Percentiles rank a stretch among this genome's conserved stretches.
phyloP scores from a whole-genome alignment of 2,113 vertebrate genomes.

The Pangasianodon hypophthalmus region DNA sequence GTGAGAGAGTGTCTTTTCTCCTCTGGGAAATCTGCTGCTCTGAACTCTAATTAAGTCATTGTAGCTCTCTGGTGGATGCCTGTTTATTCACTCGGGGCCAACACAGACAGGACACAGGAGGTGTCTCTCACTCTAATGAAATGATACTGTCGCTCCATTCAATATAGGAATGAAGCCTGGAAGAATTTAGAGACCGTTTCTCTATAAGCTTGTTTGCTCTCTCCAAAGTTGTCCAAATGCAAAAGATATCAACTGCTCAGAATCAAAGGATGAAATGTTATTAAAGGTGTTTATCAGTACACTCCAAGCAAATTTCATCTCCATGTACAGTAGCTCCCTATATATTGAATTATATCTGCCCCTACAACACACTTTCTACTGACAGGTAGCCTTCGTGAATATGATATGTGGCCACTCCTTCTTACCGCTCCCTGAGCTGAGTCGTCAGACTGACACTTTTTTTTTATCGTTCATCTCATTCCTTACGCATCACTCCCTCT shows the following conservation, averaged over 20 bases:
- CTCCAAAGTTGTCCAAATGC: neutral
- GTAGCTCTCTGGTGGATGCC: conserved; percentile 28
- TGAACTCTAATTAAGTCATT: conserved; percentile 50
- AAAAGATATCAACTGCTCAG: neutral
- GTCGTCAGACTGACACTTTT: conserved; percentile 25
- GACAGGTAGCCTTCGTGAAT: conserved; percentile 34
- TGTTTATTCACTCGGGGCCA: conserved; percentile 50
- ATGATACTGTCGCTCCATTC: conserved; percentile 33
- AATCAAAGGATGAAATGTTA: neutral
- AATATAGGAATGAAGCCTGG: neutral
- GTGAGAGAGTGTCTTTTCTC: conserved; percentile 30
- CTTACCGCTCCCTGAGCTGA: neutral
- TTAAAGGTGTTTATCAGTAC: neutral
- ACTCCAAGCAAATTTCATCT: conserved; percentile 1
- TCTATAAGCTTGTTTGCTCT: neutral
- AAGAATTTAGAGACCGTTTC: neutral
- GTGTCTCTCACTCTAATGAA: conserved; percentile 38
- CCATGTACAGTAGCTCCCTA: neutral
- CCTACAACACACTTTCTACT: conserved; percentile 11
- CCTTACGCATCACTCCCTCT: conserved; percentile 41
- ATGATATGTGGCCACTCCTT: conserved; percentile 33
- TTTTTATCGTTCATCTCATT: conserved; percentile 44
- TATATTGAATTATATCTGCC: neutral
- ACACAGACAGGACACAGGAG: conserved; percentile 60
- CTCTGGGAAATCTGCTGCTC: conserved; percentile 48